Base-by-base conservation (phyloP, 1,140 invertebrate species). In the Aphidius ervi region DNA sequence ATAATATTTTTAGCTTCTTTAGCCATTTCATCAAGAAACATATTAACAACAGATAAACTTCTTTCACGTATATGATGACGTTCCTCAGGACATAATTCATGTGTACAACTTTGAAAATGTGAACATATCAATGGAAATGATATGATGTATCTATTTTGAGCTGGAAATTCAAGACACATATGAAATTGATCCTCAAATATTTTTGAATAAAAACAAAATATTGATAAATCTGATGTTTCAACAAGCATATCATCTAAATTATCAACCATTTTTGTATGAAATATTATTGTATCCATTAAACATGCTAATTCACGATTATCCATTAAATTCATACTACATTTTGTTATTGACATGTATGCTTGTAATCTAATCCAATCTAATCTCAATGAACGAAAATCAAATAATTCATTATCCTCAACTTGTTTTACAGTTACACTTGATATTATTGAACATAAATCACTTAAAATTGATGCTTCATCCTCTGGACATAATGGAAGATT, bases 1-100 rank as follows among this genome's bases (percentile, higher is more conserved):
- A 98, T 97, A 45, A 98, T 98, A 77, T 98, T 98, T 77, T 98
- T 98, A 0, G 95, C 94, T 81, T 99, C 96, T 80, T 98, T 98
- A 0, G 95, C 94, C 93, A 99, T 98, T 82, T 99, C 95, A 75
- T 98, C 95, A 40, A 99, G 80, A 76, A 96, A 98, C 83, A 96
- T 92, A 73, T 99, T 98, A 0, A 98, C 95, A 52, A 98, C 94
- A 61, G 95, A 97, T 5, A 99, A 81, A 74, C 95, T 97, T 60
- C 95, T 85, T 72, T 98, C 95, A 60, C 96, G 86, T 68, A 98
- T 96, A 74, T 97, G 94, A 81, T 97, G 93, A 63, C 97, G 84
- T 84, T 99, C 98, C 82, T 99, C 98, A 0, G 97, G 98, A 73
- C 97, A 99, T 54, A 99, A 83, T 71, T 98, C 94, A 81, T 99